Evolutionary conservation across 2,797 vertebrate genomes (phyloP).

Genomic region (Sebastes reedi): DNA sequence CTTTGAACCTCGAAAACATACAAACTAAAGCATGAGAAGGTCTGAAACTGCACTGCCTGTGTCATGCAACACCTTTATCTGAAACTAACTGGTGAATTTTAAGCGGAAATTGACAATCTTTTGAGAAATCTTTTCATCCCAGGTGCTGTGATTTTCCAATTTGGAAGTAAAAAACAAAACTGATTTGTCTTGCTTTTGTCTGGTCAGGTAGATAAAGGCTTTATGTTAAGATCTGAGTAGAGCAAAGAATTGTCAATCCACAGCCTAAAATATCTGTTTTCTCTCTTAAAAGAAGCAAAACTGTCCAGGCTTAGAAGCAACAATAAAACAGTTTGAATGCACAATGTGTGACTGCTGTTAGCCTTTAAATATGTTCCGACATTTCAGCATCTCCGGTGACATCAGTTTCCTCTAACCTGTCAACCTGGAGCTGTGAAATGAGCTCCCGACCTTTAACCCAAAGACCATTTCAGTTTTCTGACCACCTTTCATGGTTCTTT

Average conservation of each 20-base stretch:
- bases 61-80: background rate
- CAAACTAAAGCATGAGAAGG: background rate
- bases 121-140: background rate
- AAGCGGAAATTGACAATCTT: background rate
- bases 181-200: background rate
- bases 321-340: background rate
- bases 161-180: background rate
- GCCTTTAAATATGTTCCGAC: background rate
- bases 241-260: background rate
- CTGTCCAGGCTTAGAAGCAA: background rate
- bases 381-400: background rate
- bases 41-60: background rate
- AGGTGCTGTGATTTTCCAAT: background rate
- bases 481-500: background rate
- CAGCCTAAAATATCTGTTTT: background rate
- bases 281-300: too few species aligned
- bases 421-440: background rate
- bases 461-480: background rate
- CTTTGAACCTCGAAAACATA: background rate
- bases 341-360: background rate
- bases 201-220: background rate
- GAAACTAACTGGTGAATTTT: background rate
- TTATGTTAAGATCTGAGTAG: background rate
- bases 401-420: background rate
- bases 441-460: background rate